Conservation (phyloP, 2,113 vertebrate genomes). For the Cranoglanis bouderius region DNA sequence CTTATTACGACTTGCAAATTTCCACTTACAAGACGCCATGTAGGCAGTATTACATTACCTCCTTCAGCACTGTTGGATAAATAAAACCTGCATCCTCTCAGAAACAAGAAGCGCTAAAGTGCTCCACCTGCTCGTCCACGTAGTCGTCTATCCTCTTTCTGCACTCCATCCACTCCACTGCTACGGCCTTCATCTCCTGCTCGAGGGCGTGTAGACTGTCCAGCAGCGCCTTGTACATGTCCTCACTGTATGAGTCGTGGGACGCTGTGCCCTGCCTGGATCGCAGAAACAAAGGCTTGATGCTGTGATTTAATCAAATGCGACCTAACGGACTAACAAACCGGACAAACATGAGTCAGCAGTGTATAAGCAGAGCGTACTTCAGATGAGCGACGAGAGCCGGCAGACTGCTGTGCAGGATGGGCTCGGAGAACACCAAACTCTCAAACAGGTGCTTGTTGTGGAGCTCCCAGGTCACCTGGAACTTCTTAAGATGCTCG, state of each 20-base stretch:
- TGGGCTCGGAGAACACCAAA: slow-evolving; percentile 94
- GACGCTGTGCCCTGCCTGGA: slow-evolving; percentile 85
- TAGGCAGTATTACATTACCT: background rate
- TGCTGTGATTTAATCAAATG: background rate
- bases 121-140: slow-evolving; percentile 92
- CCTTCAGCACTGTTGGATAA: background rate
- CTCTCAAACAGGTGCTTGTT: slow-evolving; percentile 99
- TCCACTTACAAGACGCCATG: background rate
- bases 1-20: background rate
- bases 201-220: slow-evolving; percentile 89
- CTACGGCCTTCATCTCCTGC: slow-evolving; percentile 87
- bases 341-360: background rate
- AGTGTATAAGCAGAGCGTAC: slow-evolving; percentile 66
- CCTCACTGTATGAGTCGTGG: slow-evolving; percentile 88
- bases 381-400: slow-evolving; percentile 89
- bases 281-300: background rate
- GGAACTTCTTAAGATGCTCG: slow-evolving; percentile 96
- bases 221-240: slow-evolving; percentile 86
- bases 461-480: slow-evolving; percentile 97
- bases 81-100: background rate
- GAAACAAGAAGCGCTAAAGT: background rate
- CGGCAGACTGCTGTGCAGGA: slow-evolving; percentile 90
- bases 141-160: slow-evolving; percentile 97
- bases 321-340: background rate
- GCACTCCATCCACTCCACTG: slow-evolving; percentile 91